Percentiles rank a stretch among this genome's conserved stretches.
Evolutionary conservation across 1,140 invertebrate species (phyloP).

Genomic region (Cydia splendana): DNA sequence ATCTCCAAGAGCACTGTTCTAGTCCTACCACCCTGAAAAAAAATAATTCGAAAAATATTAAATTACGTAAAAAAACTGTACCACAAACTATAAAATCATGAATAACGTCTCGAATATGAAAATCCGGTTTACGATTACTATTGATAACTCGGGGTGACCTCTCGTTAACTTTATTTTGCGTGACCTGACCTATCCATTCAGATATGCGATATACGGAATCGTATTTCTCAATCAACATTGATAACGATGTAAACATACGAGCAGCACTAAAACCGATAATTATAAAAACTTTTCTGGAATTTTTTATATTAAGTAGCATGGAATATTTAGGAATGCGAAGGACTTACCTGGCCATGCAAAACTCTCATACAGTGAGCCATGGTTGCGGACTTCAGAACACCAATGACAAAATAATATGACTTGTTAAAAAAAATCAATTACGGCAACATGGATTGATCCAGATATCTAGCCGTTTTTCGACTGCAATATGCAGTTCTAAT

Average conservation of each 20-base stretch:
- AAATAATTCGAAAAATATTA: slow-evolving; percentile 37
- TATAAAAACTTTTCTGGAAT: not conserved
- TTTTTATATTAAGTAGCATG: slow-evolving; percentile 43
- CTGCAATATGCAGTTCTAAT: slow-evolving; percentile 39
- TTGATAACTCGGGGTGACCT: slow-evolving; percentile 51
- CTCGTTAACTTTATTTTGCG: slow-evolving; percentile 50
- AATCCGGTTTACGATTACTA: slow-evolving; percentile 34
- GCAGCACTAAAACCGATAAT: slow-evolving; percentile 18
- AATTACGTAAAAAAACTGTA: slow-evolving; percentile 39
- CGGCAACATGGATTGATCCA: slow-evolving; percentile 64
- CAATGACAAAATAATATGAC: slow-evolving; percentile 49
- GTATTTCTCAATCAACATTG: slow-evolving; percentile 42
- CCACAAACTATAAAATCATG: not conserved
- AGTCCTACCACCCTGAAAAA: slow-evolving; percentile 74
- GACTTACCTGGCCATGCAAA: slow-evolving; percentile 86
- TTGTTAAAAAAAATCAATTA: slow-evolving; percentile 55
- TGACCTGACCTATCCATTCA: slow-evolving; percentile 63
- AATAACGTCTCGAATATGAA: slow-evolving; percentile 35
- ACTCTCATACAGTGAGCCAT: slow-evolving; percentile 88
- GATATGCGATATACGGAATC: slow-evolving; percentile 46
- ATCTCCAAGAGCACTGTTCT: slow-evolving; percentile 80
- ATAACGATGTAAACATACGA: slow-evolving; percentile 62
- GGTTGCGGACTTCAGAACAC: slow-evolving; percentile 71
- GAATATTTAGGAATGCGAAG: slow-evolving; percentile 42
- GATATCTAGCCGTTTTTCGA: slow-evolving; percentile 37